Base-by-base conservation (phyloP, 2,888 invertebrate genomes). In the Epiperipatus broadwayi region DNA sequence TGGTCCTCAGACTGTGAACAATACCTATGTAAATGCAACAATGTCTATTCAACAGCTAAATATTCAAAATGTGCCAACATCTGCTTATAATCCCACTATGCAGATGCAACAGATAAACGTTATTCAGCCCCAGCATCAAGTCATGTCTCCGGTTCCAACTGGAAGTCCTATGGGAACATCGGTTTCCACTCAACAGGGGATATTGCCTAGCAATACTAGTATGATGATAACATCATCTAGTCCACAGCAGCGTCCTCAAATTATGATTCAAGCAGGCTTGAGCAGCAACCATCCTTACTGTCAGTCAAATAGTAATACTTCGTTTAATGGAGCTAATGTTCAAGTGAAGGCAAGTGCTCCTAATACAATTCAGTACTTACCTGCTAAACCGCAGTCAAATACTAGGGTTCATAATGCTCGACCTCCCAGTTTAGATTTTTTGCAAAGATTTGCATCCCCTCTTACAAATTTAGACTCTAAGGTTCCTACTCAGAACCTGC, bases 291-390 rank as follows among this genome's bases (percentile, higher is more conserved):
- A 18, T 12, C 15, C 70, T 2, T 16, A 14, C 14, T 16, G 37
- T 16, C 35, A 10, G 14, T 18, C 39, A 3, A 33, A 37, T 10
- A 20, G 40, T 4, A 25, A 15, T 20, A 27, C 35, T 18, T 40
- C 43, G 15, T 73, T 73, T 53, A 74, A 75, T 50, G 74, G 75
- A 47, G 72, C 77, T 32, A 89, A 83, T 59, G 58, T 65, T 38
- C 83, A 84, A 63, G 87, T 93, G 19, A 91, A 91, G 62, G 80
- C 91, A 7, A 87, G 81, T 59, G 87, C 91, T 8, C 91, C 93
- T 0, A 93, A 93, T 61, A 93, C 93, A 25, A 93, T 93, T 56
- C 91, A 93, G 66, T 93, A 93, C 68, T 71, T 91, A 59, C 93
- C 93, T 16, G 83, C 87, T 37, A 71, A 87, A 61, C 81, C 89